phyloP scores from a whole-genome alignment of 37 sponge, comb jelly and placozoan genomes.

The Eunapius fragilis region DNA sequence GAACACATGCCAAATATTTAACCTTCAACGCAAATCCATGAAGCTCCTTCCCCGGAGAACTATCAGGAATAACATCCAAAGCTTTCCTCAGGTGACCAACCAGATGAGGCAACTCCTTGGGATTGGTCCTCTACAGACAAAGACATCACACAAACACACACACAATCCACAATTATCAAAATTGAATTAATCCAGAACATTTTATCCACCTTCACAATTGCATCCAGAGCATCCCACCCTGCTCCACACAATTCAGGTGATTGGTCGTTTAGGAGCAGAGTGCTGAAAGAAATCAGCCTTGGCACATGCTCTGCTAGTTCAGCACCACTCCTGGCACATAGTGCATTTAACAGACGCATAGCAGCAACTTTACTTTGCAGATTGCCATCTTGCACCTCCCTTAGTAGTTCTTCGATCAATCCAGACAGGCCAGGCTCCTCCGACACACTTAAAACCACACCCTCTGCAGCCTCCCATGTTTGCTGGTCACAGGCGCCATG shows the following conservation, averaged over 20 bases:
- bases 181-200: background rate
- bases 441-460: constrained; percentile 30
- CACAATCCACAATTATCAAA: background rate
- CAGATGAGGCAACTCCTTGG: constrained; percentile 64
- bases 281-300: constrained; percentile 63
- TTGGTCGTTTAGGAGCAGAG: constrained; percentile 72
- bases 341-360: constrained; percentile 48
- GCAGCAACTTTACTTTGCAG: constrained; percentile 47
- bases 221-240: constrained; percentile 86
- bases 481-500: background rate
- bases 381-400: background rate
- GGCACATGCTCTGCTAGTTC: constrained; percentile 67
- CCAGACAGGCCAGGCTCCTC: constrained; percentile 56
- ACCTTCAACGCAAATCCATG: constrained; percentile 76
- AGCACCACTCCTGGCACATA: constrained; percentile 50
- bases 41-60: constrained; percentile 50
- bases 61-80: constrained; percentile 21
- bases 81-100: constrained; percentile 47
- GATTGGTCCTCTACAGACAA: constrained; percentile 36
- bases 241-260: constrained; percentile 59
- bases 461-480: constrained; percentile 55
- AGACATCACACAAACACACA: constrained; percentile 6
- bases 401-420: constrained; percentile 66
- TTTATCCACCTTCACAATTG: constrained; percentile 74
- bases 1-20: background rate